These are phyloP conservation scores for Oligia fasciuncula DNA, from an alignment of 2,888 invertebrate genomes.

Conservation along the genomic window DNA sequence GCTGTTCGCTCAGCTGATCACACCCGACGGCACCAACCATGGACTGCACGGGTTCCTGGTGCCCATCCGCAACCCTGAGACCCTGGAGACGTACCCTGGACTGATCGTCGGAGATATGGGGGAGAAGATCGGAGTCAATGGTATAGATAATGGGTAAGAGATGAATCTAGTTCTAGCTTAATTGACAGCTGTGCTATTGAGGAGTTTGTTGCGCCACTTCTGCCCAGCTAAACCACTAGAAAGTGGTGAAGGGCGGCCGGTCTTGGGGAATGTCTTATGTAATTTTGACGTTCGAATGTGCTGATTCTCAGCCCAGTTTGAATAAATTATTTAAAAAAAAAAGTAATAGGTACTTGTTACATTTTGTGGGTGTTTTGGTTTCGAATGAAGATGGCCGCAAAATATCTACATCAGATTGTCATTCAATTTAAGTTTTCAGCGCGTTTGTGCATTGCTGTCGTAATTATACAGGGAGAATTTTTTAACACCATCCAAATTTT, in stretches of 20 bases:
- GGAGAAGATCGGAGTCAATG: conserved; percentile 97
- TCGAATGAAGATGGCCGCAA: neutral
- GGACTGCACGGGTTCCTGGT: conserved; percentile 97
- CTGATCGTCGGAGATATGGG: conserved; percentile 97
- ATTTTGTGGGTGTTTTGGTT: neutral
- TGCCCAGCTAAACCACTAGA: too few species aligned
- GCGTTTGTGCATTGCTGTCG: too few species aligned
- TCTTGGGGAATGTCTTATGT: too few species aligned
- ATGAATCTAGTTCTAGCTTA: neutral
- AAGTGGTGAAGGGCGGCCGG: too few species aligned
- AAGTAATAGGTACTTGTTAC: too few species aligned
- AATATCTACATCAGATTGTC: neutral
- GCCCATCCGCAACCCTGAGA: conserved; percentile 94
- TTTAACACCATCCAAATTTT: too few species aligned
- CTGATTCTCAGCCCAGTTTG: too few species aligned
- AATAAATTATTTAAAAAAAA: too few species aligned
- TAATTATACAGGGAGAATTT: too few species aligned
- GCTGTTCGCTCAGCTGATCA: conserved; percentile 97
- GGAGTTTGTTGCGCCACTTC: too few species aligned
- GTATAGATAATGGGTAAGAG: conserved; percentile 96
- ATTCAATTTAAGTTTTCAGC: neutral
- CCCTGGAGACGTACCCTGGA: conserved; percentile 94
- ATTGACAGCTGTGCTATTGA: too few species aligned
- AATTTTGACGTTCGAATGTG: too few species aligned
- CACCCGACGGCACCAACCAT: conserved; percentile 93